Evolutionary conservation across 2,888 invertebrate species (phyloP).

Genomic region (Pilophorus perplexus): DNA sequence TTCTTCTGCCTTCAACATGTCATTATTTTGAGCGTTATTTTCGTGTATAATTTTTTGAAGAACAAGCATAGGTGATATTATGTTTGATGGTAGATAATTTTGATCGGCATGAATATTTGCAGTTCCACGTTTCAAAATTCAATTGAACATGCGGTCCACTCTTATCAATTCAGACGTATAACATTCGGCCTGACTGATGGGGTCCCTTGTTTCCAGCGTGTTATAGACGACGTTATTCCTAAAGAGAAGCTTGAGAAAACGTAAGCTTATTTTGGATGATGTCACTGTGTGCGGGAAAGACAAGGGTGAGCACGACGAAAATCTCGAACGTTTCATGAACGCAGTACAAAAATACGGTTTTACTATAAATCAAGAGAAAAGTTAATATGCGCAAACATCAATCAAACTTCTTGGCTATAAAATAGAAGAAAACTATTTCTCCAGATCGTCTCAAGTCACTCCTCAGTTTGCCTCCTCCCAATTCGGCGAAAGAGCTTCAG

Average conservation of each 20-base stretch:
- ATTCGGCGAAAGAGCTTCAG: no score
- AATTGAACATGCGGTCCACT: no score
- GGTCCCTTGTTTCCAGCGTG: constrained; percentile 23
- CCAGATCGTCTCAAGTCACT: constrained; percentile 22
- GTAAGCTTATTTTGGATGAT: no score
- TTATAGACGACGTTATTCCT: constrained; percentile 14
- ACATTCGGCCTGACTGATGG: background rate
- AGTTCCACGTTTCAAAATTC: no score
- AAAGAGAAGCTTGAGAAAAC: no score
- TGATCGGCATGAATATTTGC: no score
- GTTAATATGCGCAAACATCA: constrained; percentile 11
- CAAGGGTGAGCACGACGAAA: constrained; percentile 19
- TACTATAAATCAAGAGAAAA: constrained; percentile 32
- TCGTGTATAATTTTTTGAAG: no score
- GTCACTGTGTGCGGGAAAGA: constrained; percentile 24
- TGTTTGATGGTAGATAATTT: no score
- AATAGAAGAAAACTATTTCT: background rate
- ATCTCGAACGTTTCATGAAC: background rate
- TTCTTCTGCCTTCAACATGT: no score
- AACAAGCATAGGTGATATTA: no score
- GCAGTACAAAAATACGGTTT: constrained; percentile 40
- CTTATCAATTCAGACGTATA: no score
- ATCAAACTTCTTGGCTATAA: constrained; percentile 9
- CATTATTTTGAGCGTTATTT: no score
- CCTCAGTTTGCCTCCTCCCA: constrained; percentile 7